A percentile compares a stretch with the other conserved stretches of the same genome.
phyloP scores from a whole-genome alignment of 2,888 invertebrate genomes.

The Drosophila atroscutellata region DNA sequence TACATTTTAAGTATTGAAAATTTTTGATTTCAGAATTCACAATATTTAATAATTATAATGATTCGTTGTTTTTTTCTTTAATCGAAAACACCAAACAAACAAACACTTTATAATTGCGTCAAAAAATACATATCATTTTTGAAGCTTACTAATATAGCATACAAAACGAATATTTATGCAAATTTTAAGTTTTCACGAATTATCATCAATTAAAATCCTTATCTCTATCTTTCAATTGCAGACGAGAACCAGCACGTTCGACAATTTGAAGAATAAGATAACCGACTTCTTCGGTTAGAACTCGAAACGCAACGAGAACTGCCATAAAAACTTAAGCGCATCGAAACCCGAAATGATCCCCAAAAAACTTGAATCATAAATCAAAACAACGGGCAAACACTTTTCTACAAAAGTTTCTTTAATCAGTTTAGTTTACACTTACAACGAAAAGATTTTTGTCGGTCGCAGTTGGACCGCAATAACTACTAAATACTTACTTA shows the following conservation, averaged over 20 bases:
- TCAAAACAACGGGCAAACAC: constrained; percentile 7
- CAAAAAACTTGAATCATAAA: constrained; percentile 1
- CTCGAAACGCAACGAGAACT: constrained; percentile 40
- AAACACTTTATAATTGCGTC: background rate
- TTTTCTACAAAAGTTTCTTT: constrained; percentile 65
- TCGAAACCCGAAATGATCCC: constrained; percentile 16
- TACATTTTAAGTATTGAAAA: background rate
- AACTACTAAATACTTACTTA: constrained; percentile 48
- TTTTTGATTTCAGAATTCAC: background rate
- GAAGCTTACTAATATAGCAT: background rate
- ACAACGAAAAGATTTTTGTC: constrained; percentile 42
- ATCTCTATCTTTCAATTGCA: constrained; percentile 46
- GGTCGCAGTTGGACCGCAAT: constrained; percentile 37
- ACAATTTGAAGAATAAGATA: constrained; percentile 75
- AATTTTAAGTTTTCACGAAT: background rate
- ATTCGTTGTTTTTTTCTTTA: background rate
- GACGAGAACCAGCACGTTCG: constrained; percentile 62
- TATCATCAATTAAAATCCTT: background rate
- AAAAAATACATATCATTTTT: background rate
- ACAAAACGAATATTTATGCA: background rate
- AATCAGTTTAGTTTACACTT: constrained; percentile 65
- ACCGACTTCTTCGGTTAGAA: constrained; percentile 60
- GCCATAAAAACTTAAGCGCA: constrained; percentile 51
- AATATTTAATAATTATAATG: background rate
- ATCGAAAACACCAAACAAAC: background rate